Evolutionary conservation across 2,113 vertebrate genomes (phyloP).

Genomic region (Microcebus tavaratra): DNA sequence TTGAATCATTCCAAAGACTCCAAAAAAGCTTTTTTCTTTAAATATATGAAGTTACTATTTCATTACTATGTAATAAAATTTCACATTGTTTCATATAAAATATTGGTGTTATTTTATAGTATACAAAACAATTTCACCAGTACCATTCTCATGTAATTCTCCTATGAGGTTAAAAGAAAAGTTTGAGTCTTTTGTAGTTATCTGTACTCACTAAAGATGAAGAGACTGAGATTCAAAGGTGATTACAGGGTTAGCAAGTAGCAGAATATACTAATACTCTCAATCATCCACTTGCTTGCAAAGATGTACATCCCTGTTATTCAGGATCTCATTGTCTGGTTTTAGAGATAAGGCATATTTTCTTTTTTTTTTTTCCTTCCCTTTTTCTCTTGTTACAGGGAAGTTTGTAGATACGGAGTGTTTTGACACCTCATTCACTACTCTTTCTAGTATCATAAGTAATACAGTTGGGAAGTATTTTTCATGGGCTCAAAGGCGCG

Average conservation of each 20-base stretch:
- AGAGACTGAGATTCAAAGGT: background rate
- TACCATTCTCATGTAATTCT: conserved; percentile 10
- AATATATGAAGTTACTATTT: conserved; percentile 22
- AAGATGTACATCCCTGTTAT: background rate
- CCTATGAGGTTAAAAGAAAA: background rate
- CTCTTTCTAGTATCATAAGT: background rate
- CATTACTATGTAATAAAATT: background rate
- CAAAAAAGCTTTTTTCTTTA: background rate
- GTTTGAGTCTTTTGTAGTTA: background rate
- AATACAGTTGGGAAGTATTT: background rate
- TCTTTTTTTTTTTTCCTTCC: background rate
- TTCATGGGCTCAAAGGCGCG: background rate
- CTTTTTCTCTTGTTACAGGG: no score
- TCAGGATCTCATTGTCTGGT: background rate
- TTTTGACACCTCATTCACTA: background rate
- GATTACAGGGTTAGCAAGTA: background rate
- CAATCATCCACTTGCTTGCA: background rate
- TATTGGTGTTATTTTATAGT: background rate
- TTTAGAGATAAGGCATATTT: background rate
- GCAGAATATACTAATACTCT: background rate
- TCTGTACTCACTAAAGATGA: background rate
- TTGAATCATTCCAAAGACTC: background rate
- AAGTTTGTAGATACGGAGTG: background rate
- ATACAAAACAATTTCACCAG: background rate
- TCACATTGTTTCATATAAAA: conserved; percentile 34